Evolutionary conservation across 2,113 vertebrate genomes (phyloP).

Genomic region (Tichodroma muraria): DNA sequence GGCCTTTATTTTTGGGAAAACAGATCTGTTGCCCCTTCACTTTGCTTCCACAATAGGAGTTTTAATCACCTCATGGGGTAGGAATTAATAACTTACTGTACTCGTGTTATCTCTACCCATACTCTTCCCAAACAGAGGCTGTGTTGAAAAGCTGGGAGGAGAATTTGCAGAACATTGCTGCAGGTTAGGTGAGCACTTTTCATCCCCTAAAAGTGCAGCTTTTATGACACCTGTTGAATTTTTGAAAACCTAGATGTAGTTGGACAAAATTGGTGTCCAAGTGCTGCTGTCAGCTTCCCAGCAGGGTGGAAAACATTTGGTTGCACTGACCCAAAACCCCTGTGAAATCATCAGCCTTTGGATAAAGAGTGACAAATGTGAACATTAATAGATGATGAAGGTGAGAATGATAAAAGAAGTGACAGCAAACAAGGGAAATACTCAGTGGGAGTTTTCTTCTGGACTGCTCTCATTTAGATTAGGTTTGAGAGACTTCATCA

Average conservation of each 20-base stretch:
- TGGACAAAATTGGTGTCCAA: neutral
- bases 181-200: neutral
- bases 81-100: constrained; percentile 49
- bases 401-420: neutral
- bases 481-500: neutral
- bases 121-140: constrained; percentile 27
- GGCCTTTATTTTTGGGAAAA: neutral
- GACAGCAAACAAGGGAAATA: neutral
- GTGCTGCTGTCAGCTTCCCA: neutral
- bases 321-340: neutral
- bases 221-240: neutral
- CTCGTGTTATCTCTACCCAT: constrained; percentile 5
- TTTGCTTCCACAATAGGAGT: constrained; percentile 9
- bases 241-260: neutral
- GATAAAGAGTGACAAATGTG: neutral
- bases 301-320: neutral
- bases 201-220: neutral
- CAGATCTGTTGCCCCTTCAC: neutral
- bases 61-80: constrained; percentile 28
- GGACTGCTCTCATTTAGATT: neutral
- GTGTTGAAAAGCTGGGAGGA: neutral
- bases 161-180: neutral
- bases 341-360: neutral
- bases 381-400: neutral
- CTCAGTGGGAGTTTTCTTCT: neutral